A percentile compares a stretch with the other conserved stretches of the same genome.
phyloP scores from a whole-genome alignment of 2,888 invertebrate species.

The Stratiomys singularior region DNA sequence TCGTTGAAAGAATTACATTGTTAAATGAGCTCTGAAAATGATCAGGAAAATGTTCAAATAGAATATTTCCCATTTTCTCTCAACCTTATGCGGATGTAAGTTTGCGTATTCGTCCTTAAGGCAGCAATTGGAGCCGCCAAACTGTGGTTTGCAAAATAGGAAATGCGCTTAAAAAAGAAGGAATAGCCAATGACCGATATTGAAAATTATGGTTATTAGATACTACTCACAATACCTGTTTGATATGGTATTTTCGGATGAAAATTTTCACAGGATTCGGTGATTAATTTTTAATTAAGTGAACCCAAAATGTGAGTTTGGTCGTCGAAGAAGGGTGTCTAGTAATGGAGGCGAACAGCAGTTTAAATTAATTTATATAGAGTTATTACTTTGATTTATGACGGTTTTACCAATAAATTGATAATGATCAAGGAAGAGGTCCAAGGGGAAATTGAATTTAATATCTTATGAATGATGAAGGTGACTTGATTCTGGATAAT shows the following conservation, averaged over 20 bases:
- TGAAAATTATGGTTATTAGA: conserved; percentile 42
- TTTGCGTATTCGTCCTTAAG: neutral
- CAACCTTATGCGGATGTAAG: too few species aligned
- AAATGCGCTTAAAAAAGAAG: neutral
- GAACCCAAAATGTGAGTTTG: too few species aligned
- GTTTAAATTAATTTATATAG: too few species aligned
- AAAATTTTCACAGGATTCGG: neutral
- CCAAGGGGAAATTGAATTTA: too few species aligned
- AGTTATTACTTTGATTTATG: too few species aligned
- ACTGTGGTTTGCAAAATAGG: neutral
- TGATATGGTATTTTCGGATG: neutral
- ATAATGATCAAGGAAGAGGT: too few species aligned
- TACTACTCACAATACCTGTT: conserved; percentile 8
- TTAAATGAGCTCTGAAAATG: conserved; percentile 53
- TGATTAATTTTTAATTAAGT: conserved; percentile 44
- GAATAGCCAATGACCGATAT: neutral
- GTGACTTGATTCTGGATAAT: too few species aligned
- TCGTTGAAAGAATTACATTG: conserved; percentile 53
- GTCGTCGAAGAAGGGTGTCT: too few species aligned
- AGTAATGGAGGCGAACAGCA: too few species aligned
- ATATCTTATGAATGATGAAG: too few species aligned
- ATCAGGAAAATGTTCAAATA: conserved; percentile 45
- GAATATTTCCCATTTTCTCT: conserved; percentile 34
- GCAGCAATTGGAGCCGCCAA: neutral
- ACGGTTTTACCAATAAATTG: too few species aligned